Evolutionary conservation across 2,113 vertebrate genomes (phyloP).

Genomic region (Xenus cinereus): DNA sequence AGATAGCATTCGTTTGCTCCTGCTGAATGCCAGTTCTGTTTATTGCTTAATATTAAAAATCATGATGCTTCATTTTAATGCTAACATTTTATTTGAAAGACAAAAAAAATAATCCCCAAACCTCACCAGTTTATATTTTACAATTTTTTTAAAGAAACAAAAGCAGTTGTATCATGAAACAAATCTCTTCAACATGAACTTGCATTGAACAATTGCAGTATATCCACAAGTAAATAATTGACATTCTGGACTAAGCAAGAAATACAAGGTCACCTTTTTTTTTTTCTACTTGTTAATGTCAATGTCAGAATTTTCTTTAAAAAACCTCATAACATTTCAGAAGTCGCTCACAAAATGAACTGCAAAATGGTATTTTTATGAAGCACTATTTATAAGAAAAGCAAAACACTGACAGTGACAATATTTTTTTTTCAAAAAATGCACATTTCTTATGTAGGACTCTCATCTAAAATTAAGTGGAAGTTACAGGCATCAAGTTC

Average conservation of each 20-base stretch:
- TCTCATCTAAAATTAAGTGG: conserved; percentile 52
- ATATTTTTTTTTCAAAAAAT: conserved; percentile 10
- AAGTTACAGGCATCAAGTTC: conserved; percentile 42
- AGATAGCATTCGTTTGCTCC: conserved; percentile 52
- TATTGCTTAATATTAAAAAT: conserved; percentile 57
- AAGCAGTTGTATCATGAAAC: conserved; percentile 44
- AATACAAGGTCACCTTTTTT: conserved; percentile 30
- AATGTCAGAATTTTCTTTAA: conserved; percentile 31
- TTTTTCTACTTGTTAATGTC: conserved; percentile 13
- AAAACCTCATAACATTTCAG: conserved; percentile 45
- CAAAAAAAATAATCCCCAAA: conserved; percentile 45
- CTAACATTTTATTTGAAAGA: conserved; percentile 77
- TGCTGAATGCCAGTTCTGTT: conserved; percentile 37
- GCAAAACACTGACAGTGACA: conserved; percentile 56
- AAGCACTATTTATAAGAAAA: conserved; percentile 59
- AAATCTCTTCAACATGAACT: conserved; percentile 37
- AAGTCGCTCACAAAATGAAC: conserved; percentile 45
- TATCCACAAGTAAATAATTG: conserved; percentile 52
- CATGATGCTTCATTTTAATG: conserved; percentile 53
- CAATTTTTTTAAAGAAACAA: conserved; percentile 44
- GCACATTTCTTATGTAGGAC: conserved; percentile 44
- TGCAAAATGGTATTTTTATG: conserved; percentile 36
- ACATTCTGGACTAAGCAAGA: conserved; percentile 45
- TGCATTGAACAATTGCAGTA: conserved; percentile 22
- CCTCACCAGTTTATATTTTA: conserved; percentile 50